These are phyloP conservation scores for Eclectus roratus DNA, from an alignment of 2,113 vertebrate genomes.

Conservation along the genomic window DNA sequence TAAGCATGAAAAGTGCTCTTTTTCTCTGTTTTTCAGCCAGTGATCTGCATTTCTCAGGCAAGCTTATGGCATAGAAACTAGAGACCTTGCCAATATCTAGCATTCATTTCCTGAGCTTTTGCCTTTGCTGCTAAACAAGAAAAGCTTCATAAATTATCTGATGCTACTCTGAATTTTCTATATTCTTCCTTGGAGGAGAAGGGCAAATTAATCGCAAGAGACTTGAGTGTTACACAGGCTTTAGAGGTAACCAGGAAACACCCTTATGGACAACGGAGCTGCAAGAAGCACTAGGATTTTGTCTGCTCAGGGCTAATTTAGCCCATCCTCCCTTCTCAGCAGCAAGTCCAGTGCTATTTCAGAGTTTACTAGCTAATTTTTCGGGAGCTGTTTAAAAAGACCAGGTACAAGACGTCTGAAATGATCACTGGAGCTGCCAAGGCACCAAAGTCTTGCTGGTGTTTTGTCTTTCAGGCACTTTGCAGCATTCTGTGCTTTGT, in stretches of 20 bases:
- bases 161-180: not conserved
- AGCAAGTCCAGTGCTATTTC: not conserved
- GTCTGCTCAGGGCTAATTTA: not conserved
- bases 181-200: not conserved
- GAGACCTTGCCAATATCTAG: not conserved
- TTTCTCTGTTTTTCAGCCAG: not conserved
- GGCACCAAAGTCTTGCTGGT: not conserved
- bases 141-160: not conserved
- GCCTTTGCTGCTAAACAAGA: not conserved
- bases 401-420: not conserved
- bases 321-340: not conserved
- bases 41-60: not conserved
- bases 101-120: not conserved
- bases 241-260: not conserved
- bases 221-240: not conserved
- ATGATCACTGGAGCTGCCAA: accelerated
- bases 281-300: not conserved
- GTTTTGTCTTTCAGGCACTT: not conserved
- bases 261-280: not conserved
- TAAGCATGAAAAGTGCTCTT: not conserved
- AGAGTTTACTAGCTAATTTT: not conserved
- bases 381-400: not conserved
- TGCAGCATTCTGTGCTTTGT: not conserved
- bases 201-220: not conserved
- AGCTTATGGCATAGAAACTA: not conserved